Evolutionary conservation across 1,140 invertebrate genomes (phyloP), one percentile per base, ranked within the genome.

Genomic region (Bemisia tabaci): DNA sequence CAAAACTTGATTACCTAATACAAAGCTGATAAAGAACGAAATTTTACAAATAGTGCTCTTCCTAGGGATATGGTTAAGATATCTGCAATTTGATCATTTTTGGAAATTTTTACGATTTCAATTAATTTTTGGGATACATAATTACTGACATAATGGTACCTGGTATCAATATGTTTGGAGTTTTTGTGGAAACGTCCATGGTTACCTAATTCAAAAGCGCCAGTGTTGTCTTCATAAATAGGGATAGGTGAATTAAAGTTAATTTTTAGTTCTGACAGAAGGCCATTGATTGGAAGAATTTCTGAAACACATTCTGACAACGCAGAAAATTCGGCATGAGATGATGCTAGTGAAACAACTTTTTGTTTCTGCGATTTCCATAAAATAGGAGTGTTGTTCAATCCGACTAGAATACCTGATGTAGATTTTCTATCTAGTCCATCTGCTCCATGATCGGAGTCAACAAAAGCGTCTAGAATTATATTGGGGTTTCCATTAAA

Each of bases 381-480:
- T 24, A 65, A 69, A 12, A 78, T 69, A 22, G 69, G 63, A 67
- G 68, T 70, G 21, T 70, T 73, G 63, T 65, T 73, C 0, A 76
- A 2, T 22, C 62, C 69, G 60, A 78, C 75, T 25, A 73, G 64
- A 65, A 70, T 77, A 2, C 76, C 76, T n/a, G 73, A 74, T 27
- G 74, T 79, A 25, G 76, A 79, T 69, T 74, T 77, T 62, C 76
- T 71, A 48, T 78, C 74, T 17, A 68, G n/a, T 22, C 27, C 12
- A 60, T 76, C 71, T 5, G 68, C 72, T 25, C 69, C 77, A 75
- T 77, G 79, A 70, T 80, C 75, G 5, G 77, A 70, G 71, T 79
- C 78, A 17, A 74, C 73, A 72, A 70, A 79, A 17, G 22, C 22
- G 23, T 11, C 9, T 26, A 33, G 2, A 26, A 26, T 12, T 23